A percentile compares a stretch with the other conserved stretches of the same genome.
Evolutionary conservation across 2,888 invertebrate genomes (phyloP).

Genomic region (Dorcus parallelipipedus): DNA sequence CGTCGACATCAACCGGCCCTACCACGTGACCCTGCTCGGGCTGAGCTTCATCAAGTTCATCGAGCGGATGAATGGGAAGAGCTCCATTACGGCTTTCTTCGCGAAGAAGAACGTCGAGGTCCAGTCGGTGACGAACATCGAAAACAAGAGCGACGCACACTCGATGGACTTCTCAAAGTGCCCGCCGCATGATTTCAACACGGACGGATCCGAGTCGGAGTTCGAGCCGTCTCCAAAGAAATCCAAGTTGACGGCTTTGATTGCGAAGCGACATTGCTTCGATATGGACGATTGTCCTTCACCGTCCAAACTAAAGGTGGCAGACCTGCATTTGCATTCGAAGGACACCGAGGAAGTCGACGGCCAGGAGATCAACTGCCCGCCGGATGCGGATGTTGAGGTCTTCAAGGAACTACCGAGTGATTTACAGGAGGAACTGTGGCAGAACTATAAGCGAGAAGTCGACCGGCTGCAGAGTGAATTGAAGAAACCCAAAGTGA

Average conservation of each 20-base stretch:
- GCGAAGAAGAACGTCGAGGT: conserved; percentile 77
- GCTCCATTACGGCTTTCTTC: conserved; percentile 72
- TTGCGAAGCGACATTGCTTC: conserved; percentile 51
- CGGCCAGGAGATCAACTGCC: conserved; percentile 48
- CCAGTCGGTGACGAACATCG: conserved; percentile 68
- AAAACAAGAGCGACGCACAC: conserved; percentile 46
- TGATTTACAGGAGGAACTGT: conserved; percentile 70
- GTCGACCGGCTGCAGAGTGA: conserved; percentile 30
- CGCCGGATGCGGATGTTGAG: conserved; percentile 63
- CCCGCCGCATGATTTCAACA: conserved; percentile 50
- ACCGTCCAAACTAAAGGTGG: conserved; percentile 66
- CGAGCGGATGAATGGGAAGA: conserved; percentile 65
- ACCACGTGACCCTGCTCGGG: conserved; percentile 77
- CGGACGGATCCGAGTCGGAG: conserved; percentile 65
- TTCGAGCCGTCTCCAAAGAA: conserved; percentile 76
- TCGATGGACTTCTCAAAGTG: conserved; percentile 25
- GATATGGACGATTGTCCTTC: conserved; percentile 57
- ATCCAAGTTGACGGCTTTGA: conserved; percentile 52
- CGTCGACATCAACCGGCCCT: conserved; percentile 69
- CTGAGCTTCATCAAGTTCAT: conserved; percentile 79
- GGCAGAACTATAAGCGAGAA: conserved; percentile 59
- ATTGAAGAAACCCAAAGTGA: conserved; percentile 57
- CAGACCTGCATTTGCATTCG: conserved; percentile 59
- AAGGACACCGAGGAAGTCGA: conserved; percentile 9
- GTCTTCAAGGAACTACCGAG: conserved; percentile 69